Base-by-base conservation (phyloP, 2,797 vertebrate genomes). In the Chiroxiphia lanceolata region DNA sequence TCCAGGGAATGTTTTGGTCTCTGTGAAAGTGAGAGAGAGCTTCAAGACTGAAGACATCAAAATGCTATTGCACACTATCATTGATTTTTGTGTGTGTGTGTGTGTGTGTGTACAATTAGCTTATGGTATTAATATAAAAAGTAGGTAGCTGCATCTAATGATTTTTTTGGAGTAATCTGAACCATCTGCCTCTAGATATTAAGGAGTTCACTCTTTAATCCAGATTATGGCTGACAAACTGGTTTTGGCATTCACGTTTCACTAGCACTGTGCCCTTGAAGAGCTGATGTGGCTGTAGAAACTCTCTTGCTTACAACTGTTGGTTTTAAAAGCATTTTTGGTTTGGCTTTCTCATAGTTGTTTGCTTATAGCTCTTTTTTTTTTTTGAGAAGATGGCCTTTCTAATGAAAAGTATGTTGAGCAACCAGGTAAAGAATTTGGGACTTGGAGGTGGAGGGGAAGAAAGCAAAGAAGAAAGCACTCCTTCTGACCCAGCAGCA, bases 401-500 rank as follows among this genome's bases (percentile, higher is more conserved):
- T 97, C 97, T 99, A 96, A 98, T 99, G 97, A 99, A 99, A 98
- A 99, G 96, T 91, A 99, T 99, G 99, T 98, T 99, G 92, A 99
- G 99, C 94, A 99, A 98, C 98, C 99, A 99, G 75, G 97, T 99
- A 96, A 99, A 99, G 95, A 99, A 99, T 94, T 98, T 99, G 54
- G 99, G 99, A 70, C 98, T 99, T n/a, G 99, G 99, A 48, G 99
- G 99, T 59, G 98, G 98, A 92, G 98, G 98, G 29, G 99, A 99
- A 95, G 99, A 99, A 94, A 98, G 95, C 65, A 99, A 98, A 96
- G 99, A 99, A 96, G 98, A 98, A 93, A 97, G 95, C 60, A 89
- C 98, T 79, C 97, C 98, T 14, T 96, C 98, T 29, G 99, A 99
- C 93, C 99, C 99, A 5, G 99, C 99, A 8, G 98, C 99, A 38